Conservation (phyloP, 2,113 vertebrate species). For the Synodontis membranacea region DNA sequence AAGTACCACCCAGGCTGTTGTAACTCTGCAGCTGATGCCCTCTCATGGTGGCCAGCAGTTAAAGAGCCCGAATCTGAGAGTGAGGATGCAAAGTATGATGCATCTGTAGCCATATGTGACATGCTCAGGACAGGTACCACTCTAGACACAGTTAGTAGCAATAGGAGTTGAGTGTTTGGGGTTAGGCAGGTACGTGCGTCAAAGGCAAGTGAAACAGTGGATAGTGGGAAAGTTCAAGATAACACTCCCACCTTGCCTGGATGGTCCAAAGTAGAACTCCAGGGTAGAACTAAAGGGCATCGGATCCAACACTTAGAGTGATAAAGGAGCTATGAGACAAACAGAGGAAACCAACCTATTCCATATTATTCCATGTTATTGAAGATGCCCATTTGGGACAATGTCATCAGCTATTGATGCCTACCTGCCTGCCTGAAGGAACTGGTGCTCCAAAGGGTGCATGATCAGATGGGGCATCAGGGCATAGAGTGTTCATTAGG, state of each 20-base stretch:
- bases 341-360: background rate
- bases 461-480: constrained; percentile 15
- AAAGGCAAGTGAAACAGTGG: background rate
- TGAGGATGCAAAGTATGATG: background rate
- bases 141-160: background rate
- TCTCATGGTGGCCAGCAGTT: background rate
- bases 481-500: background rate
- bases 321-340: background rate
- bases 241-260: background rate
- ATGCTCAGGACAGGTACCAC: background rate
- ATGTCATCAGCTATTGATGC: too few relatives aligned
- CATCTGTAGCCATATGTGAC: background rate
- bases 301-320: background rate
- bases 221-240: background rate
- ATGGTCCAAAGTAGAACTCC: background rate
- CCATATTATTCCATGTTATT: too few relatives aligned
- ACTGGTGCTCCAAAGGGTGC: background rate
- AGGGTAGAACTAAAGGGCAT: too few relatives aligned
- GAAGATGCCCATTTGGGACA: too few relatives aligned
- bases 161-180: background rate
- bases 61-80: background rate
- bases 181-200: background rate
- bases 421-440: too few relatives aligned
- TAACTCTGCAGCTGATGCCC: background rate
- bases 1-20: background rate